Evolutionary conservation across 2,888 invertebrate species (phyloP), one percentile per base, ranked within the genome.

Genomic region (Orchestes rusci): DNA sequence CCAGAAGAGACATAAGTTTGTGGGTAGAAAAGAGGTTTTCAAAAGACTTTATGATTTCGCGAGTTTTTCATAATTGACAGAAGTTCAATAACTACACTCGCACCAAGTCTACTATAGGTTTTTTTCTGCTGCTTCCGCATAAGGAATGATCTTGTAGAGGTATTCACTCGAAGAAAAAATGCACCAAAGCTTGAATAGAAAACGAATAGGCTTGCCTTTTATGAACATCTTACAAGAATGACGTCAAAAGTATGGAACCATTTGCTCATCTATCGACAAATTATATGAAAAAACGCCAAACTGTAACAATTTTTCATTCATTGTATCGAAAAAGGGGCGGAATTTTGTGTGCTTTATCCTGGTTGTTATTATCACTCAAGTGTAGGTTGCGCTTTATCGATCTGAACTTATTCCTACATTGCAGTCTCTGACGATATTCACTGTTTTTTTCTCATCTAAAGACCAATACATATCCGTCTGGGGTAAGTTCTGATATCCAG

Each of bases 161-260:
- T 47, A 50, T 15, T 43, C 50, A 16, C 27, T 31, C 16, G 36
- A 10, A 15, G 41, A 48, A 37, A 43, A 48, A 30, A 50, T 13
- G 18, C 47, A 44, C 47, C 43, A 48, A 19, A 48, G 8, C 20
- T 49, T 48, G 23, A 48, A 50, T 3, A 44, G 41, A 23, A 47
- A 42, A 17, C 40, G 36, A 3, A 47, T 39, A 20, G 42, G 43
- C 33, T 47, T 47, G 13, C 41, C 41, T 17, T 37, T 43, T 12
- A 43, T 37, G 15, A 12, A 43, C 37, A 43, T 43, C 29, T 45
- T 45, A 4, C 16, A 15, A 8, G 40, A 45, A 18, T 41, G 34
- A 8, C 40, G 34, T 15, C 45, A 35, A 30, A 41, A 41, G 13
- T 45, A 45, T 7, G 45, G 45, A 12, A 45, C 45, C 45, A 45